Conservation (phyloP, 2,888 invertebrate genomes). For the Archips xylosteana region DNA sequence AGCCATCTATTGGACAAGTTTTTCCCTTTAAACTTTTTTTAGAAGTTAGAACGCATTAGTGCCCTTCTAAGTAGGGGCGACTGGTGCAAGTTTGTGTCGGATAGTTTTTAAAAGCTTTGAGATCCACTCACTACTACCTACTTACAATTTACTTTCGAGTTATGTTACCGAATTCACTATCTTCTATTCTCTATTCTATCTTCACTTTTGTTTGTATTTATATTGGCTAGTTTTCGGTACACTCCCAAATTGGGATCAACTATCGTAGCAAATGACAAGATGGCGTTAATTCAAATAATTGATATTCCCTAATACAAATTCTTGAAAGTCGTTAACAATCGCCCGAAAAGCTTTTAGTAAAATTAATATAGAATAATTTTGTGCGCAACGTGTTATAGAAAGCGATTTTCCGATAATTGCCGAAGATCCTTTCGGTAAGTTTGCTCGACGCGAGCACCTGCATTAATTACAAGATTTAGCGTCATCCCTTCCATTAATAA, state of each 20-base stretch:
- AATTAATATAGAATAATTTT: constrained; percentile 72
- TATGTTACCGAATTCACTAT: background rate
- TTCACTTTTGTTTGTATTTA: background rate
- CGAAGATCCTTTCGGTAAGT: constrained; percentile 66
- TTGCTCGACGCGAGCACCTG: constrained; percentile 72
- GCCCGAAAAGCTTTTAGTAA: constrained; percentile 66
- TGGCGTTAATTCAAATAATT: background rate
- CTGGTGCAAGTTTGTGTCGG: constrained; percentile 28
- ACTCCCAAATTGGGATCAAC: background rate
- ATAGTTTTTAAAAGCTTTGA: constrained; percentile 33
- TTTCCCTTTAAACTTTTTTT: constrained; percentile 15
- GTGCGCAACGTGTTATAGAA: constrained; percentile 67
- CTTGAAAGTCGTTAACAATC: constrained; percentile 59
- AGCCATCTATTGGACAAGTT: too few species aligned
- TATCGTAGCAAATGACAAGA: constrained; percentile 7
- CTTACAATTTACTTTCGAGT: background rate
- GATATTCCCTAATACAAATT: constrained; percentile 43
- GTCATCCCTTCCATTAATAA: constrained; percentile 79
- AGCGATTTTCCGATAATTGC: constrained; percentile 75
- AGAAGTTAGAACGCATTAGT: background rate
- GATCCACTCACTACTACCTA: constrained; percentile 11
- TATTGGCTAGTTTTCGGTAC: background rate
- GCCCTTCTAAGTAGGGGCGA: constrained; percentile 9
- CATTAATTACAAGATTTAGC: constrained; percentile 82
- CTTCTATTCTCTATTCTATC: too few species aligned